Evolutionary conservation across 1,140 invertebrate species (phyloP), one percentile per base, ranked within the genome.

Genomic region (Lordiphosa clarofinis): DNA sequence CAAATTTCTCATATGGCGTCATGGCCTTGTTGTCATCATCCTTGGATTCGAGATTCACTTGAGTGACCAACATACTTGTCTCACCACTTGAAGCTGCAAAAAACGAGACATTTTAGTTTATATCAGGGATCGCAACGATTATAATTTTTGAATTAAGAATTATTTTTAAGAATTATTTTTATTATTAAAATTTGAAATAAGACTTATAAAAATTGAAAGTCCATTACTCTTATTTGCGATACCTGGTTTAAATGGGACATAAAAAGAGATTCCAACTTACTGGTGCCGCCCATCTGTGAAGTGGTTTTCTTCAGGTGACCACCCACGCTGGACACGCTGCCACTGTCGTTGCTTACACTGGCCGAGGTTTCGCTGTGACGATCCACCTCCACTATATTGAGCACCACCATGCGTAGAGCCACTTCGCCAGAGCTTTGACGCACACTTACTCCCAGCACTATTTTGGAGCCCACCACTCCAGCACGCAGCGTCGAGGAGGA

Each of bases 401-500:
- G 66, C 21, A 88, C 84, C 11, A 82, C 78, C 84, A 88, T 82
- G 1, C 73, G 75, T n/a, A 88, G 43, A n/a, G 73, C 69, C 39
- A 82, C 50, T 35, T 87, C 87, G 1, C 87, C 87, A 13, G 79
- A 87, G 38, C 75, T 86, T 52, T 88, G 78, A 2, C 73, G 72
- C 8, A 87, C 76, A 42, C 72, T 87, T 2, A 88, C 61, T 0
- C 87, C 87, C 2, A 88, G 47, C 4, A 88, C 73, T 13, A 88
- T 86, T 43, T 88, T 88, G 5, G 87, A 88, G 3, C 84, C 87
- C 0, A 88, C 84, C 0, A 88, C 84, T 4, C 87, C 87, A 5
- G 87, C 87, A n/a, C 86, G 76, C n/a, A 88, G 55, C 1, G 86
- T 88, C 2, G 86, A 88, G 7, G 86, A 86, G 3, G 86, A 88